Percentiles rank a stretch among this genome's conserved stretches.
Evolutionary conservation across 2,797 vertebrate species (phyloP).

Genomic region (Pipistrellus pipistrellus): DNA sequence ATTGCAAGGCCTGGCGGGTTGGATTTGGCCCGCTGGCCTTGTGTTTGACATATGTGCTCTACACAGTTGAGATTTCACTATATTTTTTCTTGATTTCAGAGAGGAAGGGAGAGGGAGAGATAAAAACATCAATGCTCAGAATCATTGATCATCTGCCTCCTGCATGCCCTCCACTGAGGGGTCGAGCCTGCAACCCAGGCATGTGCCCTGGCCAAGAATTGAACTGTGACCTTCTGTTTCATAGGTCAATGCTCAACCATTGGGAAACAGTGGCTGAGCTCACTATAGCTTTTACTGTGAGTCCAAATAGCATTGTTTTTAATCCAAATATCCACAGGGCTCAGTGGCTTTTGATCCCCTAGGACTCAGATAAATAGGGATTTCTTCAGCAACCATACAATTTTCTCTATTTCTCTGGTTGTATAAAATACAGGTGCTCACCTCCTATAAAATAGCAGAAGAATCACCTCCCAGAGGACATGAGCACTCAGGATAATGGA

Average conservation of each 20-base stretch:
- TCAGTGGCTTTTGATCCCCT: not conserved
- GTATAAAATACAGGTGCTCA: constrained; percentile 16
- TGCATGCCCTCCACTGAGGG: no score
- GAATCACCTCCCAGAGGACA: not conserved
- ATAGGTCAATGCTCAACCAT: no score
- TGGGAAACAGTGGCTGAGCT: not conserved
- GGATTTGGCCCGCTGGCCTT: no score
- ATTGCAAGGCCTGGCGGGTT: no score
- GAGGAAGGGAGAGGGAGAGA: no score
- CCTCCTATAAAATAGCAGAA: not conserved
- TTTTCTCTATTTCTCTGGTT: constrained; percentile 42
- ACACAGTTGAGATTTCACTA: not conserved
- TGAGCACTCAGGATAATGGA: not conserved
- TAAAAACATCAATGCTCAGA: no score
- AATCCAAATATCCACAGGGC: not conserved
- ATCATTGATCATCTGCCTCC: no score
- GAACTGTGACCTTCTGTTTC: no score
- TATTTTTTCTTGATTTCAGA: no score
- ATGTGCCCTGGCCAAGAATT: no score
- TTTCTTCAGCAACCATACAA: not conserved
- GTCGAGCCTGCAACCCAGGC: no score
- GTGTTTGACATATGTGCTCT: no score
- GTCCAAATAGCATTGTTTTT: not conserved
- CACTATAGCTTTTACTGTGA: not conserved
- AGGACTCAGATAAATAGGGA: not conserved